Evolutionary conservation across 1,140 invertebrate species (phyloP), one percentile per base, ranked within the genome.

Genomic region (Apis cerana): DNA sequence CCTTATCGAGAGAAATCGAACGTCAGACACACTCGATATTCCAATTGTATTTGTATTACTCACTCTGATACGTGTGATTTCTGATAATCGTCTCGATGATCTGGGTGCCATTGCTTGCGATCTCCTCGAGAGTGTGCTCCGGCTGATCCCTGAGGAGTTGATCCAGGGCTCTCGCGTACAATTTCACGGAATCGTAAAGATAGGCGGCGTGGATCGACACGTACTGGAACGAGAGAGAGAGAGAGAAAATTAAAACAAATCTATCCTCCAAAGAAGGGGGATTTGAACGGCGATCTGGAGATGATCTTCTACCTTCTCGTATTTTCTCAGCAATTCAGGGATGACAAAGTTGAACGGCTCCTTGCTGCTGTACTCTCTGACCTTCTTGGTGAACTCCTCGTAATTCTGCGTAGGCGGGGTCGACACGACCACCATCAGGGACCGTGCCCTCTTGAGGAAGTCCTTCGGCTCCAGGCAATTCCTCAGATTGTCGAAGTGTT

Each of bases 151-250:
- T 92, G 61, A 99, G 92, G 21, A 98, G 92, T 85, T 96, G 95
- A 87, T 98, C 95, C 64, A 99, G 94, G 1, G 98, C 98, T 83
- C 95, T 95, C 2, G 98, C 98, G 92, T 99, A 99, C 1, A 99
- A 92, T 90, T 97, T 97, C 1, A 99, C 97, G 2, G 98, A 98
- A 94, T 99, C 99, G 93, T 99, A 99, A 61, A 99, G 94, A 94
- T 99, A 99, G 2, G 98, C 97, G 19, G 99, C 99, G 92, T 98
- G 98, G 74, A 99, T 97, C 15, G 98, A 97, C 13, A 99, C 96
- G 93, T 98, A 97, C 96, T 97, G 94, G 71, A 95, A 94, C 54
- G 84, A 71, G 71, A 71, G 1, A 27, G 2, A 84, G 43, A 48
- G 1, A 71, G n/a, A n/a, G n/a, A 84, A 50, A 48, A 4, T 59